Evolutionary conservation across 2,113 vertebrate genomes (phyloP).

Genomic region (Myotis davidii): DNA sequence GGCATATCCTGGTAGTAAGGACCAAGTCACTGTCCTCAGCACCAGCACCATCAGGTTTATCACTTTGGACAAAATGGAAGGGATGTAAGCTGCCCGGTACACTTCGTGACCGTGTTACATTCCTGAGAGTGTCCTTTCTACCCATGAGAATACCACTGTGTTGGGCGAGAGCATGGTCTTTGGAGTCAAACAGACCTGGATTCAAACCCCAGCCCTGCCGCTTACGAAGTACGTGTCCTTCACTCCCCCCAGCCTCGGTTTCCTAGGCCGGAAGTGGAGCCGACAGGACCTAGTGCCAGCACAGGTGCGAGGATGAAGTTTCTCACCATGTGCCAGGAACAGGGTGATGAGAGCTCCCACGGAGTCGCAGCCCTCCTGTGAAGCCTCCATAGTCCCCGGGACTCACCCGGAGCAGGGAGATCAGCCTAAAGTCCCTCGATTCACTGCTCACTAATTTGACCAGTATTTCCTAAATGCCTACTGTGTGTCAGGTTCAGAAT

Average conservation of each 20-base stretch:
- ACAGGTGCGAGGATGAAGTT: background rate
- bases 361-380: background rate
- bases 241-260: background rate
- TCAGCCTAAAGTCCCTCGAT: background rate
- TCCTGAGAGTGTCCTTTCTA: background rate
- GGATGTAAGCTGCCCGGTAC: fast-evolving
- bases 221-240: fast-evolving
- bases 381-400: fast-evolving
- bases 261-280: background rate
- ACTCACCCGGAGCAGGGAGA: too few relatives aligned
- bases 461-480: background rate
- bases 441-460: background rate
- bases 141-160: fast-evolving
- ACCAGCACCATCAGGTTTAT: background rate
- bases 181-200: background rate
- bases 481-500: background rate
- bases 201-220: background rate
- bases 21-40: background rate
- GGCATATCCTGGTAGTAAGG: too few relatives aligned
- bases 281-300: fast-evolving
- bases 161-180: background rate
- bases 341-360: background rate
- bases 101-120: background rate
- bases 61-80: background rate
- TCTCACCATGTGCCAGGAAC: background rate